These are phyloP conservation scores for Neomorphus geoffroyi DNA, from an alignment of 2,797 vertebrate genomes.

Conservation along the genomic window DNA sequence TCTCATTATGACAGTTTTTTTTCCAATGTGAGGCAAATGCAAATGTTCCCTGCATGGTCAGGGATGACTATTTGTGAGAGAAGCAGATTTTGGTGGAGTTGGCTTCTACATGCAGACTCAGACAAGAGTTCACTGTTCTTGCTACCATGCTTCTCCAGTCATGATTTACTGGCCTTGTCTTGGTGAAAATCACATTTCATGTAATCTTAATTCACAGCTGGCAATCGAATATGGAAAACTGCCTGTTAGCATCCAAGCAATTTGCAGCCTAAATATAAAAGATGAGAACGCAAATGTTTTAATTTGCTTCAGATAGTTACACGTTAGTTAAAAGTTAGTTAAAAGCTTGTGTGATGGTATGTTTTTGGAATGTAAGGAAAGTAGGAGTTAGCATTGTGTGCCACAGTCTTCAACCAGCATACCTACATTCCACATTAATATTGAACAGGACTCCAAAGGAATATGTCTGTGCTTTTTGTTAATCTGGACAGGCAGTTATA, in stretches of 20 bases:
- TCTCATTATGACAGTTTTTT: background rate
- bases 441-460: background rate
- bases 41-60: background rate
- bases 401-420: background rate
- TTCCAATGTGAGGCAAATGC: background rate
- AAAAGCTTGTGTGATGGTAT: background rate
- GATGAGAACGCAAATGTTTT: background rate
- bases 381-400: background rate
- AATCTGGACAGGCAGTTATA: constrained; percentile 29
- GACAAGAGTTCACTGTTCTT: background rate
- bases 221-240: background rate
- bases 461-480: background rate
- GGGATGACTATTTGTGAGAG: background rate
- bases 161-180: background rate
- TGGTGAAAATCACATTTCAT: background rate
- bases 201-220: background rate
- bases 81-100: background rate
- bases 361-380: background rate
- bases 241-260: background rate
- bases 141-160: background rate
- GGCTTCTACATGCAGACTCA: background rate
- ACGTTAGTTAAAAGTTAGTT: background rate
- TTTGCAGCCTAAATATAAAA: background rate
- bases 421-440: background rate
- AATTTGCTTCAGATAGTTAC: background rate